A percentile compares a stretch with the other conserved stretches of the same genome.
Evolutionary conservation across 1,140 invertebrate species (phyloP).

Genomic region (Triops cancriformis): DNA sequence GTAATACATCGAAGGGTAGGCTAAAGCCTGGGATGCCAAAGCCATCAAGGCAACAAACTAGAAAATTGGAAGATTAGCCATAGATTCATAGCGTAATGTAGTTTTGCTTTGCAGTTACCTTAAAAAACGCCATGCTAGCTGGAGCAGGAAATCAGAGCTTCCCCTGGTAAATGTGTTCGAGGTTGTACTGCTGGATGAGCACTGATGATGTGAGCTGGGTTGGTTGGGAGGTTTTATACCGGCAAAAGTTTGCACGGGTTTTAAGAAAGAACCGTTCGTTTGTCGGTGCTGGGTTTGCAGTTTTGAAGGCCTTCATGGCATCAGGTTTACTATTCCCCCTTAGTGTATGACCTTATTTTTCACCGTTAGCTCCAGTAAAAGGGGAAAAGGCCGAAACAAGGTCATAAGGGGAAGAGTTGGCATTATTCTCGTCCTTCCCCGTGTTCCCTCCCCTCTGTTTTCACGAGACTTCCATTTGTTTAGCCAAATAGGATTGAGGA

Average conservation of each 20-base stretch:
- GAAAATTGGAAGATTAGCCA: neutral
- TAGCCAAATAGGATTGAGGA: neutral
- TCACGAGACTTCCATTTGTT: neutral
- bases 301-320: neutral
- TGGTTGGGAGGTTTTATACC: neutral
- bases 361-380: neutral
- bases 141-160: neutral
- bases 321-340: neutral
- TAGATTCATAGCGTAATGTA: neutral
- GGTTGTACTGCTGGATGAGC: neutral
- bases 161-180: neutral
- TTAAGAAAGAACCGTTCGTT: neutral
- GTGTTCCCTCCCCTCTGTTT: neutral
- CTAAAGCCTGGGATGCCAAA: constrained; percentile 6
- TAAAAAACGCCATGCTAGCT: constrained; percentile 16
- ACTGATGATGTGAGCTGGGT: constrained; percentile 14
- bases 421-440: neutral
- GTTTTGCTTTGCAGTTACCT: constrained; percentile 15
- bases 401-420: neutral
- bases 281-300: neutral
- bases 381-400: constrained; percentile 8
- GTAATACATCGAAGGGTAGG: constrained; percentile 11
- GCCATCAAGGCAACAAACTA: constrained; percentile 21
- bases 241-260: neutral
- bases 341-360: neutral